Evolutionary conservation across 2,888 invertebrate genomes (phyloP).

Genomic region (Bombylius discolor): DNA sequence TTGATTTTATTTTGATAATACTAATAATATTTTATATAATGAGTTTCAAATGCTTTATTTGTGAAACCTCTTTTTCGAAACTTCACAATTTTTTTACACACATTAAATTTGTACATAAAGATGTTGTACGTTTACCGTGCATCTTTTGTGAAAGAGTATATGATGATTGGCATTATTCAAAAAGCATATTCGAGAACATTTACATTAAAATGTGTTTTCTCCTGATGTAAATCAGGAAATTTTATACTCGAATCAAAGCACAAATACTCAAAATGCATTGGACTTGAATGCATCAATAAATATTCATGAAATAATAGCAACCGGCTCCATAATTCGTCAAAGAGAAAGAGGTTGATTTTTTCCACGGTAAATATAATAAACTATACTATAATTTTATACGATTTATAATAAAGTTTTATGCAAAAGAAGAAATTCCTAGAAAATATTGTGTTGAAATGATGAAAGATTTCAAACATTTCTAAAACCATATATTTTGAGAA

Average conservation of each 20-base stretch:
- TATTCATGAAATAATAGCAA: too few relatives aligned
- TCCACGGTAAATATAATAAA: too few relatives aligned
- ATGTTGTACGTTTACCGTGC: background rate
- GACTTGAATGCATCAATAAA: too few relatives aligned
- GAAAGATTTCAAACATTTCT: background rate
- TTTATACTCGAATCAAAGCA: too few relatives aligned
- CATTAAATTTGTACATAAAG: background rate
- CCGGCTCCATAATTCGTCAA: too few relatives aligned
- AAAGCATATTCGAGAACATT: too few relatives aligned
- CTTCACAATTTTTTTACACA: background rate
- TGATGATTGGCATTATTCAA: too few relatives aligned
- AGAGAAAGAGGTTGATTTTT: too few relatives aligned
- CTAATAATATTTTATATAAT: background rate
- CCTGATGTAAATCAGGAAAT: too few relatives aligned
- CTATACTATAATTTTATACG: background rate
- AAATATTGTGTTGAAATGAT: background rate
- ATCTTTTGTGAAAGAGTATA: background rate
- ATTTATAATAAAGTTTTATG: background rate
- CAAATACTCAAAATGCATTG: too few relatives aligned
- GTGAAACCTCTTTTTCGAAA: background rate
- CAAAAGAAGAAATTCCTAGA: background rate
- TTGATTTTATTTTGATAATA: too few relatives aligned
- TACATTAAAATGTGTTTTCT: too few relatives aligned
- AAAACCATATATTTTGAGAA: background rate
- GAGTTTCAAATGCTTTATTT: background rate